Base-by-base conservation (phyloP, 2,888 invertebrate species). In the Lasioglossum villosulum region DNA sequence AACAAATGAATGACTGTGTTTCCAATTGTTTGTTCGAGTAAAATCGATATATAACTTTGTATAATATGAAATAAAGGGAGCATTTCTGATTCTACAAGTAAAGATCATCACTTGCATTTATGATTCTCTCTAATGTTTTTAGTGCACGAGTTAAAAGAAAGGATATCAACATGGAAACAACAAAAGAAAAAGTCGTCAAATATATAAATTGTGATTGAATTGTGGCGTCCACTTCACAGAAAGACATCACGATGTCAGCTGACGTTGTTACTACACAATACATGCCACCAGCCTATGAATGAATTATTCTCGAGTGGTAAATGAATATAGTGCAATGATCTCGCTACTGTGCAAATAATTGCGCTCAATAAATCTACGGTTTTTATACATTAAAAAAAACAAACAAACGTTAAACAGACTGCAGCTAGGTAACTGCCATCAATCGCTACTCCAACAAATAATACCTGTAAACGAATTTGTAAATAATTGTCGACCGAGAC, bases 91-190 rank as follows among this genome's bases (percentile, higher is more conserved):
- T 34, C 27, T 63, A 34, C 16, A 34, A 34, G 30, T 63, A 19
- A 30, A 63, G 19, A 30, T 30, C 5, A 63, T 3, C 16, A 8
- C 19, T 30, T 30, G 19, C 30, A 63, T 63, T 37, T 16, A 23
- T 12, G 37, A 37, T 10, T 6, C 34, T 34, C n/a, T 39, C 14
- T 16, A 27, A 78, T 85, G 90, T 91, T 96, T 96, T 59, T 96
- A 97, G 98, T 97, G 90, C 96, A 96, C 77, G 98, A 98, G 93
- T 96, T 99, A 88, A 98, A 98, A 95, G 97, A 98, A 94, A 97
- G 97, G 93, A 99, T 99, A 95, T 96, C 97, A 91, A 96, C 97
- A 92, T 99, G 99, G 99, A 98, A 98, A 94, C 97, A 97, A 89
- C 97, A 98, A 93, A 98, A 98, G 95, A 96, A 96, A 93, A 94